A percentile compares a stretch with the other conserved stretches of the same genome.
Conservation (phyloP, 2,888 invertebrate species). For the Cordylochernes scorpioides region DNA sequence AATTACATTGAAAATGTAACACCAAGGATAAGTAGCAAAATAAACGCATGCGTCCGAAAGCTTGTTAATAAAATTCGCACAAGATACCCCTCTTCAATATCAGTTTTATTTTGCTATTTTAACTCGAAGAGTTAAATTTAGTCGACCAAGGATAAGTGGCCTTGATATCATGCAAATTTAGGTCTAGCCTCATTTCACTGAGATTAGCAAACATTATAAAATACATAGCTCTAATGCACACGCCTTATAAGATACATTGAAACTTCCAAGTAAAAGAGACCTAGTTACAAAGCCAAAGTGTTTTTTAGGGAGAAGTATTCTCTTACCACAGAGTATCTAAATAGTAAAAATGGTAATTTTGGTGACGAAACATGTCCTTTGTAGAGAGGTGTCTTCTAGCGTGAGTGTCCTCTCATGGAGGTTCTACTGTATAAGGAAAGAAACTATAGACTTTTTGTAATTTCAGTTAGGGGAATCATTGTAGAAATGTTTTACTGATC, state of each 20-base stretch:
- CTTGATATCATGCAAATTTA: not conserved
- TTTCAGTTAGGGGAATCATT: too few relatives aligned
- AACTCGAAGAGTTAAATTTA: not conserved
- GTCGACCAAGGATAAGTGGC: not conserved
- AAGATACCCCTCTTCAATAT: not conserved
- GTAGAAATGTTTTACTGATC: too few relatives aligned
- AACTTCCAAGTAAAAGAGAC: too few relatives aligned
- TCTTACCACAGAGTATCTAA: too few relatives aligned
- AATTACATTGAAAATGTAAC: not conserved
- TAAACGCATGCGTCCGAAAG: not conserved
- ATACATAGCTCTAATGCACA: conserved; percentile 1
- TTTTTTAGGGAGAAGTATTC: too few relatives aligned
- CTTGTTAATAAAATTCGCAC: not conserved
- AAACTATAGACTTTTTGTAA: too few relatives aligned
- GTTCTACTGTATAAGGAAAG: too few relatives aligned
- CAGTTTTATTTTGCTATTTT: not conserved
- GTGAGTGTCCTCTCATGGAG: too few relatives aligned
- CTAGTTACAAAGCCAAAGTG: too few relatives aligned
- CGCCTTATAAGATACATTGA: not conserved
- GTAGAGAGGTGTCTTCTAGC: too few relatives aligned
- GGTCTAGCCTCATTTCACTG: not conserved
- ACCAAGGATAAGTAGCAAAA: not conserved
- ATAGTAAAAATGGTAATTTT: too few relatives aligned
- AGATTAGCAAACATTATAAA: not conserved
- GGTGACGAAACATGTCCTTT: too few relatives aligned